Evolutionary conservation across 2,888 invertebrate genomes (phyloP).

Genomic region (Acrocera orbiculus): DNA sequence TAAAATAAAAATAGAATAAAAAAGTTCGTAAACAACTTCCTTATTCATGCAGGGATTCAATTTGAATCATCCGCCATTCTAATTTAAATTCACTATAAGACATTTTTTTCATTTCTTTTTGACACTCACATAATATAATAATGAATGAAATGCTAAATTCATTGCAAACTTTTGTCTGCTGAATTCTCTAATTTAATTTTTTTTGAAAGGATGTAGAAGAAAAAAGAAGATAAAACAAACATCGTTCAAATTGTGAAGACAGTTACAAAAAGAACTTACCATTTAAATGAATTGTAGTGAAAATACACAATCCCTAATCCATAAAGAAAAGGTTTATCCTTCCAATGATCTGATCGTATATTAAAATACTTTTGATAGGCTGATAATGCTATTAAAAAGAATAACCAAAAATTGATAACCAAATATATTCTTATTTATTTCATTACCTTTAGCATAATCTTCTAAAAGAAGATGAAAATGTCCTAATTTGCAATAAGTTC

Average conservation of each 20-base stretch:
- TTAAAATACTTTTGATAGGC: constrained; percentile 89
- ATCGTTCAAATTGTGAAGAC: too few relatives aligned
- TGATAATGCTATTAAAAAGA: constrained; percentile 62
- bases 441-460: constrained; percentile 82
- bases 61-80: too few relatives aligned
- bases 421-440: neutral
- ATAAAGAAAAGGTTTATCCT: constrained; percentile 79
- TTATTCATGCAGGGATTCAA: too few relatives aligned
- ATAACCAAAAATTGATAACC: neutral
- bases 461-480: constrained; percentile 87
- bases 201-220: neutral
- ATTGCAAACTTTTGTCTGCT: too few relatives aligned
- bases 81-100: too few relatives aligned
- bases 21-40: too few relatives aligned
- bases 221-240: neutral
- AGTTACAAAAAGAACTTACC: constrained; percentile 75
- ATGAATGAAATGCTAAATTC: too few relatives aligned
- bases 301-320: constrained; percentile 92
- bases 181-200: neutral
- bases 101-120: too few relatives aligned
- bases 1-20: too few relatives aligned
- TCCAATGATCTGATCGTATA: constrained; percentile 65
- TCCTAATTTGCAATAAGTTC: constrained; percentile 86
- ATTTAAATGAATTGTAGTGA: constrained; percentile 87
- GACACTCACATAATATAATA: too few relatives aligned